These are phyloP conservation scores for Hypselothyrea guttata DNA, from an alignment of 2,888 invertebrate species.

Conservation along the genomic window DNA sequence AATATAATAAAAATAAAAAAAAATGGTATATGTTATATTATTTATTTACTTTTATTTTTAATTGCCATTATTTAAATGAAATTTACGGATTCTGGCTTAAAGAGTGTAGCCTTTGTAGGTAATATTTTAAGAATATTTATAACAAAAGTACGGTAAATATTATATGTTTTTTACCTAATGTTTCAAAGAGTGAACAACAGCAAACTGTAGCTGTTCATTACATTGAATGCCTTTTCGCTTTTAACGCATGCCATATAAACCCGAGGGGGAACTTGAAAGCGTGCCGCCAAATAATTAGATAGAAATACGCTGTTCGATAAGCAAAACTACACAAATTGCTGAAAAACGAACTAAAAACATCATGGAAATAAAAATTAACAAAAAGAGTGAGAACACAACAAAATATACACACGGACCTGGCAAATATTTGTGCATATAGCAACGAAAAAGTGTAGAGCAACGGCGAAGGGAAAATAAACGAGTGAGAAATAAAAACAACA, in stretches of 20 bases:
- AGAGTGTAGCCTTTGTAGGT: too few relatives aligned
- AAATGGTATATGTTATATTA: too few relatives aligned
- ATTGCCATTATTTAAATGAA: too few relatives aligned
- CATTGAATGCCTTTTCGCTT: background rate
- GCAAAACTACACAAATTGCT: constrained; percentile 22
- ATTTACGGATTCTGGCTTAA: too few relatives aligned
- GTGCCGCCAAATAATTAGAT: constrained; percentile 57
- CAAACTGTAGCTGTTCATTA: too few relatives aligned
- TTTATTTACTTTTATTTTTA: too few relatives aligned
- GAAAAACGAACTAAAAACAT: constrained; percentile 8
- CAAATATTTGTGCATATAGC: constrained; percentile 6
- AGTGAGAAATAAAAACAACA: constrained; percentile 1
- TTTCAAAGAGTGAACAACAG: too few relatives aligned
- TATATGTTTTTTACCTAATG: background rate
- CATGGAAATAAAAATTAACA: background rate
- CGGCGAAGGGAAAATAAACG: constrained; percentile 4
- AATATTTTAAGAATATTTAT: too few relatives aligned
- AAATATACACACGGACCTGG: background rate
- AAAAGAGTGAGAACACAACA: background rate
- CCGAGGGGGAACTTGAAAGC: constrained; percentile 40
- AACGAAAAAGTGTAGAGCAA: background rate
- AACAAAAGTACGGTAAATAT: too few relatives aligned
- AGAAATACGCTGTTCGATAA: constrained; percentile 46
- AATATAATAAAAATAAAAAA: too few relatives aligned
- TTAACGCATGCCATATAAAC: too few relatives aligned